Evolutionary conservation across 1,140 invertebrate species (phyloP).

Genomic region (Meloidogyne exigua): DNA sequence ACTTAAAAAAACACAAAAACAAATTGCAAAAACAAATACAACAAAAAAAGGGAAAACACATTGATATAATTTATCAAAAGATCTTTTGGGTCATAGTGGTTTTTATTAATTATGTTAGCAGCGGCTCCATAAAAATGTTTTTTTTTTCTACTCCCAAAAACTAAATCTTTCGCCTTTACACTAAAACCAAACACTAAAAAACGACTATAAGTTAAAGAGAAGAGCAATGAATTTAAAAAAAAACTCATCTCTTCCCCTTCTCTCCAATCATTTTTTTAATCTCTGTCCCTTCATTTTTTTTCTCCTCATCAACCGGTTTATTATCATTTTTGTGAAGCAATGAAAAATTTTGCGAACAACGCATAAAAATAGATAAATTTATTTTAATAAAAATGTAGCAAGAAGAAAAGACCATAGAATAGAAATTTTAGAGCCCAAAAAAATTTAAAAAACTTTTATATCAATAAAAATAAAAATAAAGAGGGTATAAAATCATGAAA

Average conservation of each 20-base stretch:
- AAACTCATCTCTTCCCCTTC: neutral
- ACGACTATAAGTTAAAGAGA: too few species aligned
- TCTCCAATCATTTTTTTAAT: neutral
- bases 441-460: neutral
- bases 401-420: neutral
- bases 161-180: too few species aligned
- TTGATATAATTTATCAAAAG: too few species aligned
- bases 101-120: too few species aligned
- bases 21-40: too few species aligned
- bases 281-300: neutral
- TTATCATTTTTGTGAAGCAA: slow-evolving; percentile 2
- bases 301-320: neutral
- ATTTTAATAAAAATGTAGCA: neutral
- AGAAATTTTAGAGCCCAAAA: neutral
- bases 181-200: too few species aligned
- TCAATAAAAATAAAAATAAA: neutral
- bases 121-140: too few species aligned
- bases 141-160: too few species aligned
- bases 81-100: too few species aligned
- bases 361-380: slow-evolving; percentile 1
- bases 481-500: neutral
- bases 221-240: too few species aligned
- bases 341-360: slow-evolving; percentile 5
- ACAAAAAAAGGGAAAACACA: too few species aligned
- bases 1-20: too few species aligned